Base-by-base conservation (phyloP, 2,888 invertebrate species). In the Synergus itoensis region DNA sequence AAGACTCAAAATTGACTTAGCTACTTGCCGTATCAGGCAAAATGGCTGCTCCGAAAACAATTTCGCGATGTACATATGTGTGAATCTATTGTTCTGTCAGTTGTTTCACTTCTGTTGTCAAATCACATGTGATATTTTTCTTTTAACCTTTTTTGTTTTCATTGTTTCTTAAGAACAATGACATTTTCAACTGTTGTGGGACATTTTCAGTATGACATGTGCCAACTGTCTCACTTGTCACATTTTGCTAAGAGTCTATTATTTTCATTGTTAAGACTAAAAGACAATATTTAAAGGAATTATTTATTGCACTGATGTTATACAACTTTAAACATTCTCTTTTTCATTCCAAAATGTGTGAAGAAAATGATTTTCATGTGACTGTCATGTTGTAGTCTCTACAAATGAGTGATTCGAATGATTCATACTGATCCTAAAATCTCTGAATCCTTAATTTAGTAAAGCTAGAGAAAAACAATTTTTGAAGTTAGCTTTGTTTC, bases 31-130 rank as follows among this genome's bases (percentile, higher is more conserved):
- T 84, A 85, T 87, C 85, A 84, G 85, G 84, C 89, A 91, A 91
- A 90, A 91, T 91, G 91, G 91, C 91, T 88, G 87, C 89, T 87
- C 86, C 79, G 87, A 87, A 88, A 89, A 89, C 88, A 90, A 88
- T 87, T 87, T 45, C 28, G 28, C 28, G 81, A 80, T 80, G 82
- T 84, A 82, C 86, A 86, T 86, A 86, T 84, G 87, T 85, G 84
- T 82, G 81, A 77, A 80, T 79, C 77, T 67, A 41, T 53, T 21
- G 65, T 64, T 60, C 41, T 78, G 40, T 78, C 79, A 77, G 18
- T 60, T 36, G 18, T 48, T 40, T 69, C n/a, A n/a, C 62, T 67
- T 65, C 43, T 45, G 18, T 28, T 63, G 28, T 77, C 40, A 77
- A 77, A 21, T 53, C 60, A 40, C 69, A 76, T 76, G 75, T 77